These are phyloP conservation scores for Pipa parva DNA, from an alignment of 2,113 vertebrate species.

Conservation along the genomic window DNA sequence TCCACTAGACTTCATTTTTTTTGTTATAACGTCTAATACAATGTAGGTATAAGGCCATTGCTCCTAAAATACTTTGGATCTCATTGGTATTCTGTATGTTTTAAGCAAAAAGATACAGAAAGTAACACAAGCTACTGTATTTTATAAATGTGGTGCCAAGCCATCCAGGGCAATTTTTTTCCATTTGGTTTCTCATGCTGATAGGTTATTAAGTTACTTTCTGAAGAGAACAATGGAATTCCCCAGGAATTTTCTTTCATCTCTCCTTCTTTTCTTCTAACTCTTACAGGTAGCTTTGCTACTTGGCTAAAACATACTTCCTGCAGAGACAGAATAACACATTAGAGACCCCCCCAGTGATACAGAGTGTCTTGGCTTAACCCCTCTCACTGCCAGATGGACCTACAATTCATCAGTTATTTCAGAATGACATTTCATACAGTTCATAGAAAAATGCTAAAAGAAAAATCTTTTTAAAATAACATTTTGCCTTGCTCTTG, in stretches of 20 bases:
- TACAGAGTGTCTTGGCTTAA: background rate
- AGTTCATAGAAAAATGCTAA: no score
- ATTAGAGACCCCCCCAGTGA: background rate
- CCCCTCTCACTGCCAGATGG: background rate
- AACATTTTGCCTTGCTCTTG: no score
- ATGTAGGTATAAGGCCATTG: no score
- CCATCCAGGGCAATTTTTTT: background rate
- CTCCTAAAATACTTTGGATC: no score
- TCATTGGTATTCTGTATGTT: no score
- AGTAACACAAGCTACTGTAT: constrained; percentile 2
- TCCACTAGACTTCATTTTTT: no score
- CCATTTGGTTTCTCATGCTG: constrained; percentile 5
- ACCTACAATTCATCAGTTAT: no score
- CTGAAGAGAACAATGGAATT: constrained; percentile 46
- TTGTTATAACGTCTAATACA: no score
- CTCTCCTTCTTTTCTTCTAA: constrained; percentile 55
- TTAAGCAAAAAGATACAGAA: no score
- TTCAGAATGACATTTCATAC: no score
- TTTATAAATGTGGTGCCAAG: constrained; percentile 1
- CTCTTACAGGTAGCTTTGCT: constrained; percentile 54
- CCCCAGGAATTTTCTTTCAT: constrained; percentile 52
- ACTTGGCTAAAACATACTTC: constrained; percentile 47
- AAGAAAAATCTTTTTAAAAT: no score
- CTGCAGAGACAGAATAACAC: constrained; percentile 27
- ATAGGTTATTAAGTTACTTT: constrained; percentile 42